These are phyloP conservation scores for Proctacanthus coquilletti DNA, from an alignment of 1,140 invertebrate genomes.

Conservation along the genomic window DNA sequence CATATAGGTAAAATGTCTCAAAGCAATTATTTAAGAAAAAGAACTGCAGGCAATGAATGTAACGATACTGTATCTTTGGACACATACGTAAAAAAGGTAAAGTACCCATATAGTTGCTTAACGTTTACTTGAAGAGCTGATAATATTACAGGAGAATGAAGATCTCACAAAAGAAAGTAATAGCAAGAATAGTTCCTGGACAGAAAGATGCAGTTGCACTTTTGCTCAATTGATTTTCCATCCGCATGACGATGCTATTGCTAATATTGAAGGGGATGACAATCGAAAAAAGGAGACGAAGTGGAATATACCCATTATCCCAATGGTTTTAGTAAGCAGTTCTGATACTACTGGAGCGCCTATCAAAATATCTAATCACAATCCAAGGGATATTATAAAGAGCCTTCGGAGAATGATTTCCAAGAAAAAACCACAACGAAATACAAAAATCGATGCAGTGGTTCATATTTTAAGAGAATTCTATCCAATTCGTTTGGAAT, in stretches of 20 bases:
- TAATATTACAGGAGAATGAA: too few species aligned
- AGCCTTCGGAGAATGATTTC: constrained; percentile 66
- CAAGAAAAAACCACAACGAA: constrained; percentile 70
- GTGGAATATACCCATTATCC: constrained; percentile 84
- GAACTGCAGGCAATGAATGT: too few species aligned
- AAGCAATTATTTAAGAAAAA: too few species aligned
- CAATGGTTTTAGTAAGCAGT: constrained; percentile 90
- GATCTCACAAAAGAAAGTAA: too few species aligned
- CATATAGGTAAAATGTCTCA: too few species aligned
- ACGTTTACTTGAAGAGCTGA: too few species aligned
- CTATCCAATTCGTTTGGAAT: constrained; percentile 58
- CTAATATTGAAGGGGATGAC: constrained; percentile 81
- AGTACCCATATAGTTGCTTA: too few species aligned
- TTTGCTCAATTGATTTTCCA: constrained; percentile 75
- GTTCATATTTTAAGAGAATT: constrained; percentile 74
- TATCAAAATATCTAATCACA: constrained; percentile 90
- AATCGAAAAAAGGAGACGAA: constrained; percentile 85
- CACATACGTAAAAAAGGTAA: too few species aligned
- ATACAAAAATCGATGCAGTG: constrained; percentile 80
- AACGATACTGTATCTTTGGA: too few species aligned
- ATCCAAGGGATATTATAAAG: constrained; percentile 74
- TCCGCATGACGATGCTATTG: constrained; percentile 70
- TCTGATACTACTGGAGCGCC: constrained; percentile 96
- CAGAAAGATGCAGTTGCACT: too few species aligned
- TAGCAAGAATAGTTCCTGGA: too few species aligned